Evolutionary conservation across 2,113 vertebrate genomes (phyloP).

Genomic region (Rhinoderma darwinii): DNA sequence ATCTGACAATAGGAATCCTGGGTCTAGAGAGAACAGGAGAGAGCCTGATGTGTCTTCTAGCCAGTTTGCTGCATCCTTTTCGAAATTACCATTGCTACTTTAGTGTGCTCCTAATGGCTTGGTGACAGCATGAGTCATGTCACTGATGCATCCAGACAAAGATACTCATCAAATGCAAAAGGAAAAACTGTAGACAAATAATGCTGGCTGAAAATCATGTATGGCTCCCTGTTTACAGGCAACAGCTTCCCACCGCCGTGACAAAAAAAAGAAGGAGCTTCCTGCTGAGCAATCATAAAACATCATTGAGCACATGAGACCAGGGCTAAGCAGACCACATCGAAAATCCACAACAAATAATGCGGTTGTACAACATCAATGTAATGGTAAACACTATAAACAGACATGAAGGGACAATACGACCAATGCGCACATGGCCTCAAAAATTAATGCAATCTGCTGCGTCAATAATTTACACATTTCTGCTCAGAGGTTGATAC

Average conservation of each 20-base stretch:
- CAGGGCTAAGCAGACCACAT: background rate
- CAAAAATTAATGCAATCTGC: conserved; percentile 28
- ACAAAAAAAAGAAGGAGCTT: conserved; percentile 14
- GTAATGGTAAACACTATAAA: conserved; percentile 32
- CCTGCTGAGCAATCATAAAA: conserved; percentile 47
- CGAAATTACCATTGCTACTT: conserved; percentile 65
- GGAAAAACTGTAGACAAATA: conserved; percentile 53
- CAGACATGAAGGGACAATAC: conserved; percentile 1
- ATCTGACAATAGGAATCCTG: conserved; percentile 80
- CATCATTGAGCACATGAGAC: conserved; percentile 19
- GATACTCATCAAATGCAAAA: conserved; percentile 60
- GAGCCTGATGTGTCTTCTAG: conserved; percentile 69
- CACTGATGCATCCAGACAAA: conserved; percentile 59
- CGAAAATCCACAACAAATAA: conserved; percentile 30
- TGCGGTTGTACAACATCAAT: conserved; percentile 34
- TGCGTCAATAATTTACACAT: conserved; percentile 46
- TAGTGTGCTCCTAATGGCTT: conserved; percentile 66
- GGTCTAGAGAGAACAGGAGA: conserved; percentile 64
- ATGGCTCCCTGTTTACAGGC: conserved; percentile 23
- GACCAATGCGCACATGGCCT: background rate
- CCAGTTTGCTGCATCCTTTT: conserved; percentile 70
- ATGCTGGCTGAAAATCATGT: conserved; percentile 52
- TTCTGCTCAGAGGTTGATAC: background rate
- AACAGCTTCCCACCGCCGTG: conserved; percentile 25
- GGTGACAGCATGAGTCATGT: conserved; percentile 67